Evolutionary conservation across 2,797 vertebrate genomes (phyloP).

Genomic region (Discoglossus pictus): DNA sequence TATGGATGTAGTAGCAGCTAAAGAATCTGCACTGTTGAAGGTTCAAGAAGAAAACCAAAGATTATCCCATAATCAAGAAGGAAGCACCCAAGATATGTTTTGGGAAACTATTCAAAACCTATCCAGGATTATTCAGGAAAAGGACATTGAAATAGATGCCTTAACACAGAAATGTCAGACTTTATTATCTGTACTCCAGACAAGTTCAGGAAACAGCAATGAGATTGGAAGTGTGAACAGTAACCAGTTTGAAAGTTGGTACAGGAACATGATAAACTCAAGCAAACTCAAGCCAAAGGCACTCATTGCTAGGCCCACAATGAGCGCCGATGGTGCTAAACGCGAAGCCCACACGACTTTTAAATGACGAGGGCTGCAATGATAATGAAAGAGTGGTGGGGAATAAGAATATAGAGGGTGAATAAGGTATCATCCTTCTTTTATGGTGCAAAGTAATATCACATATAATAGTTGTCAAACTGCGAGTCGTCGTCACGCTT

Average conservation of each 20-base stretch:
- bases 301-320: too few relatives aligned
- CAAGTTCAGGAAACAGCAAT: slow-evolving; percentile 60
- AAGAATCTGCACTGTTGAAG: slow-evolving; percentile 87
- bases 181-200: slow-evolving; percentile 86
- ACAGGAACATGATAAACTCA: slow-evolving; percentile 89
- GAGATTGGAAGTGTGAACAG: slow-evolving; percentile 82
- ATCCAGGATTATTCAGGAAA: slow-evolving; percentile 95
- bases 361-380: too few relatives aligned
- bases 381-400: slow-evolving; percentile 98
- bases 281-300: too few relatives aligned
- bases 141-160: slow-evolving; percentile 97
- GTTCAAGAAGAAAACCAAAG: slow-evolving; percentile 92
- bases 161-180: slow-evolving; percentile 97
- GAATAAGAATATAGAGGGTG: slow-evolving; percentile 94
- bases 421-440: too few relatives aligned
- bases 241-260: slow-evolving; percentile 95
- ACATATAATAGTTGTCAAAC: too few relatives aligned
- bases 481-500: too few relatives aligned
- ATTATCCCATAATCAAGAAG: slow-evolving; percentile 79
- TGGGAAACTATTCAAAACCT: slow-evolving; percentile 97
- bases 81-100: slow-evolving; percentile 93
- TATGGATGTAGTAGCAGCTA: slow-evolving; percentile 89
- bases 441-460: too few relatives aligned
- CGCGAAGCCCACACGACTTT: too few relatives aligned
- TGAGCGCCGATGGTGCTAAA: too few relatives aligned